Conservation (phyloP, 2,797 vertebrate genomes). For the Chlorospingus semifuscus region DNA sequence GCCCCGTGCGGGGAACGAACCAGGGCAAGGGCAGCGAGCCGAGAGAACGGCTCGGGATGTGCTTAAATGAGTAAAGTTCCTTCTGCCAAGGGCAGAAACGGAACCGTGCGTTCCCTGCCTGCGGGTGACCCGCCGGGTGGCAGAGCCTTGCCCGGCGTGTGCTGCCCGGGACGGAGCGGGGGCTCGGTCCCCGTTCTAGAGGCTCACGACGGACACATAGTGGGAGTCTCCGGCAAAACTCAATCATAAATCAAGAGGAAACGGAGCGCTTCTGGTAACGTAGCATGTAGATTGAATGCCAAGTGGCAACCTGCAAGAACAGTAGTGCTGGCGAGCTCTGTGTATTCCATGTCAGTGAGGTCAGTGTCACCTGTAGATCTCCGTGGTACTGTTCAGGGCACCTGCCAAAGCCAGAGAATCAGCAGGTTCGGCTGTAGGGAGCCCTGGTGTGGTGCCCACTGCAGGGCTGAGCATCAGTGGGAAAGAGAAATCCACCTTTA, state of each 20-base stretch:
- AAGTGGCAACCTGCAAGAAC: rapidly evolving
- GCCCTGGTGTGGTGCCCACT: rapidly evolving
- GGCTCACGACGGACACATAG: rapidly evolving
- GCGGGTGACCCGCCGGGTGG: rapidly evolving
- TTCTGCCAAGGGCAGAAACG: not conserved
- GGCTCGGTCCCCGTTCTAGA: rapidly evolving
- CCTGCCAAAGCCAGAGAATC: rapidly evolving
- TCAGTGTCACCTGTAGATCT: not conserved
- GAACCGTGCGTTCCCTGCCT: rapidly evolving
- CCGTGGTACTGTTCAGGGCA: rapidly evolving
- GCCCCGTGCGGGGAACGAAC: not conserved
- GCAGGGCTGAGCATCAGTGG: rapidly evolving
- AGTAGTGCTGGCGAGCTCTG: not conserved
- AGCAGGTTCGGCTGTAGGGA: rapidly evolving
- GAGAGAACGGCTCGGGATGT: not conserved
- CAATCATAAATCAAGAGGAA: rapidly evolving
- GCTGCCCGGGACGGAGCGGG: not conserved
- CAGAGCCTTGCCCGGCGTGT: not conserved
- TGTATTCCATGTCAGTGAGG: rapidly evolving
- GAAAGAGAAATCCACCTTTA: rapidly evolving
- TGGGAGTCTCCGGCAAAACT: rapidly evolving
- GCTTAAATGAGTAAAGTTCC: not conserved
- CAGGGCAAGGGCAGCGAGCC: not conserved
- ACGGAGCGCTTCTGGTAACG: not conserved
- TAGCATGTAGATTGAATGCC: rapidly evolving